Base-by-base conservation (phyloP, 2,797 vertebrate species). In the Pterois miles region DNA sequence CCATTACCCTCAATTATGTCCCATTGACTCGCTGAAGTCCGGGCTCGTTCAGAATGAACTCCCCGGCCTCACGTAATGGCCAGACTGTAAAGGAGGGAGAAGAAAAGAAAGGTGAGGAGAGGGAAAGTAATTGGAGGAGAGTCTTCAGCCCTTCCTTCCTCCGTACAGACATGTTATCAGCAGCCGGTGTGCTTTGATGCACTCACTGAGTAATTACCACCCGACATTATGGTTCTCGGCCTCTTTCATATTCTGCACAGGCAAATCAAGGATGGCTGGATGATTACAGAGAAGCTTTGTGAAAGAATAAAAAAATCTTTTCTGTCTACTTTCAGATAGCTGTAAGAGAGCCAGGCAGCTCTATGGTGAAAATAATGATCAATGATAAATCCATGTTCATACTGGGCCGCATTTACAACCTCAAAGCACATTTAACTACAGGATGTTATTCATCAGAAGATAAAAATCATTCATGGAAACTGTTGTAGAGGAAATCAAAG, bases 141-240 rank as follows among this genome's bases (percentile, higher is more conserved):
- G 75, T 33, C 69, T 58, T 38, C 20, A 53, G 43, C 33, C 14
- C n/a, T 59, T 20, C 65, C 27, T 9, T 59, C 33, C 25, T 29
- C 25, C 8, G 3, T 40, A 34, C 4, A 78, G 72, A 23, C 4
- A 5, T 56, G 65, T 77, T 86, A 84, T 86, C 87, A 74, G 70
- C 85, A 66, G 74, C 80, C 40, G 1, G 62, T 57, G 50, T 46
- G 67, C 85, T 89, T 88, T 89, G 85, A 90, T 82, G 79, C 85
- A 16, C 68, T 78, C 74, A 7, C 68, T 58, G 40, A 76, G 82
- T 88, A 85, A 90, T 88, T 80, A 88, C 77, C 63, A 6, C 78
- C 79, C 71, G 54, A 64, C 74, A 70, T 83, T 76, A 79, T n/a
- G 62, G 60, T 18, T 20, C 71, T 75, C 76, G 0, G 68, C 12